Evolutionary conservation across 2,113 vertebrate species (phyloP).

Genomic region (Aldabrachelys gigantea): DNA sequence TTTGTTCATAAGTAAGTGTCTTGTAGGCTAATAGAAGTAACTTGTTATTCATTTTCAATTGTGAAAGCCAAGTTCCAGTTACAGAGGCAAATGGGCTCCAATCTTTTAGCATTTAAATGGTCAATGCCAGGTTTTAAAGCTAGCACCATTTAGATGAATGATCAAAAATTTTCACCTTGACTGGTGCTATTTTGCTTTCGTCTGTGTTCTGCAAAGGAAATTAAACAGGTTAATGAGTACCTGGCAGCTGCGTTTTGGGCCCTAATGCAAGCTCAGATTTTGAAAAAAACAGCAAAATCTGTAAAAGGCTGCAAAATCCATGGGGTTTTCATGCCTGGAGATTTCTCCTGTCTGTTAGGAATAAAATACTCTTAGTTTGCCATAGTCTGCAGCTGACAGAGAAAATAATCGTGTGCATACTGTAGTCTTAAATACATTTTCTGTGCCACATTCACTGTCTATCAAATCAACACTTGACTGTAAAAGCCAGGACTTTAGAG

Average conservation of each 20-base stretch:
- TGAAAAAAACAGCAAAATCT: fast-evolving
- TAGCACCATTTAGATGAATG: slow-evolving; percentile 31
- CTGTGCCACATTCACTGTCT: not conserved
- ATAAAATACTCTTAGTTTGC: not conserved
- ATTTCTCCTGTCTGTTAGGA: not conserved
- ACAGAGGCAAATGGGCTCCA: not conserved
- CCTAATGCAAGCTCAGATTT: not conserved
- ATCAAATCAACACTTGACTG: not conserved
- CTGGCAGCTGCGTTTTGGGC: slow-evolving; percentile 15
- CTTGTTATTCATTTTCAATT: slow-evolving; percentile 34
- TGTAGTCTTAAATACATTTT: not conserved
- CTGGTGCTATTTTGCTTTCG: not conserved
- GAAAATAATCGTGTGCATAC: not conserved
- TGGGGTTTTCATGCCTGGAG: not conserved
- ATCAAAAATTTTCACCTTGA: slow-evolving; percentile 2
- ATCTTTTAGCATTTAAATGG: slow-evolving; percentile 11
- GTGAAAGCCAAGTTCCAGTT: not conserved
- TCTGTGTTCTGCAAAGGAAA: slow-evolving; percentile 3
- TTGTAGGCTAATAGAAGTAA: slow-evolving; percentile 14
- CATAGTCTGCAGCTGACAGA: not conserved
- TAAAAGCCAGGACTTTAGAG: not conserved
- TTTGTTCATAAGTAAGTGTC: slow-evolving; percentile 14
- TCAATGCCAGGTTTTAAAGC: slow-evolving; percentile 6
- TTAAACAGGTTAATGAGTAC: slow-evolving; percentile 22
- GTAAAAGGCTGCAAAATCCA: not conserved